These are phyloP conservation scores for Gnathonemus echidnorhynchus DNA, from an alignment of 2,113 vertebrate genomes.

Conservation along the genomic window DNA sequence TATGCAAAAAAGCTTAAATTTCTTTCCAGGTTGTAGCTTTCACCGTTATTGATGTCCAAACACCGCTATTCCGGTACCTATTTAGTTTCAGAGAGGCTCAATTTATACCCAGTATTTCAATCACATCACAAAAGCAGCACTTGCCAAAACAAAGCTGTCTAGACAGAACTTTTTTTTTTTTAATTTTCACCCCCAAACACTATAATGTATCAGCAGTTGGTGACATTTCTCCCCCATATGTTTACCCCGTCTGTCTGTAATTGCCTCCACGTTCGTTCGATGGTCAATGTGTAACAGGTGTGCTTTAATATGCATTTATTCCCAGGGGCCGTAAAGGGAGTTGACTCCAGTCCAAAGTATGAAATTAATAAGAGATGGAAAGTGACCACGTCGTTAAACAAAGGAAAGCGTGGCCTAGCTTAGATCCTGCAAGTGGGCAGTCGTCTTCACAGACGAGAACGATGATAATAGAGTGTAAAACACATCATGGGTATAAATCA, in stretches of 20 bases:
- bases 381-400: constrained; percentile 54
- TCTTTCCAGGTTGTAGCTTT: background rate
- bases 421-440: constrained; percentile 33
- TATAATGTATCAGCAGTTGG: constrained; percentile 27
- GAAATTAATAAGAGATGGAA: constrained; percentile 55
- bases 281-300: constrained; percentile 52
- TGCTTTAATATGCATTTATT: constrained; percentile 39
- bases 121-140: background rate
- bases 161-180: constrained; percentile 34
- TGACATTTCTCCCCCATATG: background rate
- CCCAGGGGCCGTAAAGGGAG: constrained; percentile 28
- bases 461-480: constrained; percentile 43
- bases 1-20: background rate
- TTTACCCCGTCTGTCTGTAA: constrained; percentile 36
- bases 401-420: constrained; percentile 58
- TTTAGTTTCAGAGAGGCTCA: background rate
- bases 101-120: background rate
- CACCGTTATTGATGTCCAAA: background rate
- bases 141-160: constrained; percentile 36
- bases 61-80: background rate
- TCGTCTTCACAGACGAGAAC: constrained; percentile 43
- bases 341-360: constrained; percentile 37
- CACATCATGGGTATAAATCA: constrained; percentile 4
- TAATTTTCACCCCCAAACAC: background rate
- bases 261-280: constrained; percentile 39